Base-by-base conservation (phyloP, 2,797 vertebrate genomes). In the Buphagus erythrorhynchus region DNA sequence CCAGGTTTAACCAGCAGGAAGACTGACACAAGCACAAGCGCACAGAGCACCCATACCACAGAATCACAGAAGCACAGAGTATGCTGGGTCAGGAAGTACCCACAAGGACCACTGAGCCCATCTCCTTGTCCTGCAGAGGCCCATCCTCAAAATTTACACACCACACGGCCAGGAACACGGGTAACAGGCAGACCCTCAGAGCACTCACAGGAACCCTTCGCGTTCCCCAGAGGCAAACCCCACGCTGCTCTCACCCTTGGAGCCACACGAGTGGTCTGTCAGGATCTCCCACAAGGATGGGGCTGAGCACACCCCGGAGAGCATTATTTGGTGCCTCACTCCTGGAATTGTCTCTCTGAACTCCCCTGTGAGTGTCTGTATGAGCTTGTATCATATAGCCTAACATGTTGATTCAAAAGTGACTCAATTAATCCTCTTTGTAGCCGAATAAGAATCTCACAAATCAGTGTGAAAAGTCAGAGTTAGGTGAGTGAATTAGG, bases 211-310 rank as follows among this genome's bases (percentile, higher is more conserved):
- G 5, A 48, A 7, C 12, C 20, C 8, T 29, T 80, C 13, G 5
- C 4, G 17, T 0, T 59, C 49, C 69, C 29, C 54, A 2, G 6
- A 65, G 26, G 10, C 14, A 80, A 61, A 61, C 3, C 11, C 11
- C 26, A 15, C 35, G 25, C 9, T 69, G 25, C 13, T 45, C 18
- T 67, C 54, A 42, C 9, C 7, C 11, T 26, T 4, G 25, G 26
- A 55, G 6, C 6, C 19, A 42, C n/a, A 28, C 2, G 2, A 31
- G 21, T 3, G 22, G 1, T 58, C 36, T 35, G 12, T 2, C 10
- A 49, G 35, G 12, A 43, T 40, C 6, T 66, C 3, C 5, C 22
- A n/a, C 0, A 0, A 5, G 29, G 9, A 49, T 6, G 33, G 33
- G 65, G 20, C 29, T 31, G n/a, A n/a, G 5, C 57, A 5, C 21